Base-by-base conservation (phyloP, 2,113 vertebrate genomes). In the Enhydra lutris region DNA sequence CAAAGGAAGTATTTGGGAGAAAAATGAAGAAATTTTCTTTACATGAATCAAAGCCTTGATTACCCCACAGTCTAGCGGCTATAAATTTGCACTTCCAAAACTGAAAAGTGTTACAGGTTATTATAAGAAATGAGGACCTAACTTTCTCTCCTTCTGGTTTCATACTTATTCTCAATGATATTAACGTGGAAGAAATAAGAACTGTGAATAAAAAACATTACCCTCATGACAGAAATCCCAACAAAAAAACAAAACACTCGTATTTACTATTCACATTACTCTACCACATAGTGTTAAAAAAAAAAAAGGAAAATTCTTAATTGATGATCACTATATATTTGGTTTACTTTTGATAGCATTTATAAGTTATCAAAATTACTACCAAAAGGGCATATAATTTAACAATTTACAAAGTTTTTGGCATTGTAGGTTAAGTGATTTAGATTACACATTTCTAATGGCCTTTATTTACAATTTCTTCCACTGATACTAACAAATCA, bases 341-440 rank as follows among this genome's bases (percentile, higher is more conserved):
- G 34, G n/a, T 61, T 96, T 95, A 47, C 34, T 84, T 89, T 81
- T 84, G 63, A 76, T 23, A 80, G 11, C 67, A 26, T 24, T 85
- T 76, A 86, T 47, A 86, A 80, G 20, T 89, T 79, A n/a, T 67
- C n/a, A 91, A 93, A 59, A 94, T 95, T 65, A 84, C 12, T 76
- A 79, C 29, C 31, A 63, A 82, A 82, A 74, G 59, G 13, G 11
- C 12, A 61, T 7, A 9, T 67, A 85, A 50, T 42, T 63, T 29
- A 92, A 45, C 42, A 63, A 92, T n/a, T 87, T 83, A 78, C 63
- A 82, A 95, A 57, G 2, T 57, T 79, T 84, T 91, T 88, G 29
- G 47, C 63, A 47, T 2, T 94, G 6, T 36, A 74, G 7, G 11
- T 76, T 94, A 76, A 95, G 84, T 81, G 36, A 39, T 92, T 97